Base-by-base conservation (phyloP, 2,797 vertebrate genomes). In the Propithecus deckenii region DNA sequence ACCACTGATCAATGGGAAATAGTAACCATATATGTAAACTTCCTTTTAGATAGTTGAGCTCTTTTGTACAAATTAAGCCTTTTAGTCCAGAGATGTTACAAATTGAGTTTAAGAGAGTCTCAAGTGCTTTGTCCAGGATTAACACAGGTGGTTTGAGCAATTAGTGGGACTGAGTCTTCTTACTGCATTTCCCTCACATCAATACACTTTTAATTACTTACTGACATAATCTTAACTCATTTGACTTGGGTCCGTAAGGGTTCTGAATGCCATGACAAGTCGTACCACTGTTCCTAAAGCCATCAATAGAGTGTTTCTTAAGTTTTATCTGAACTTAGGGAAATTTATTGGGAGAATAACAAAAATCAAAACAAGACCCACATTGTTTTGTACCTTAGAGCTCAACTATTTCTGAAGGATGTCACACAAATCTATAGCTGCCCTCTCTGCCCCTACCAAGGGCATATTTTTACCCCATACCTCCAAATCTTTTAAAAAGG, bases 291-390 rank as follows among this genome's bases (percentile, higher is more conserved):
- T 50, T 92, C 83, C 15, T 10, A 90, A 96, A 90, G 9, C 38
- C 20, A 52, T 81, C 30, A 30, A 46, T 63, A 57, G 87, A 91
- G 46, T n/a, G 67, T 48, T 90, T 94, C 13, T 80, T 52, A 95
- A 41, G 18, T 61, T 89, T 87, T 89, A 35, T 30, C 41, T 85
- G 43, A 81, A 80, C 12, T 72, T 41, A 78, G 91, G n/a, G 12
- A 48, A 65, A 2, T 79, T 57, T 5, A 74, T 50, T 81, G 65
- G 89, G 71, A 97, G 41, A 46, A 90, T 96, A 93, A 78, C 48
- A 65, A 93, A 89, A 63, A 69, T 15, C 10, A 69, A 46, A 90
- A 30, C 35, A 86, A 93, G 46, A 71, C 2, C 4, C n/a, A 75
- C 13, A 11, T 35, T 67, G 13, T 84, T 94, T 93, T 88, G n/a